phyloP scores from a whole-genome alignment of 2,797 vertebrate species.

The Notolabrus celidotus region DNA sequence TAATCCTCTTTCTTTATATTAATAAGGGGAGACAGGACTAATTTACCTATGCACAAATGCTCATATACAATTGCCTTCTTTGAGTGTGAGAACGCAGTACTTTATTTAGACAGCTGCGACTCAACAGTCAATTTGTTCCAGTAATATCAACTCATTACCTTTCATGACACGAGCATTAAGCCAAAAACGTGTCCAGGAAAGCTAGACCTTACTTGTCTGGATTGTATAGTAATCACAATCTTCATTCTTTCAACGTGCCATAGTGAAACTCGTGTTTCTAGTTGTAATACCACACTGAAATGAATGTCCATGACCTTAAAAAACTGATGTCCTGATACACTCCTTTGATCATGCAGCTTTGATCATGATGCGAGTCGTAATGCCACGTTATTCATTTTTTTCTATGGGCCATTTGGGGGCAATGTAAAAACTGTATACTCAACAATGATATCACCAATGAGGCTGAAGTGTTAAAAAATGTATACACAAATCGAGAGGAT shows the following conservation, averaged over 20 bases:
- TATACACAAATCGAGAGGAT: not conserved
- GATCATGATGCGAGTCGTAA: not conserved
- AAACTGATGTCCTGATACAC: slow-evolving; percentile 19
- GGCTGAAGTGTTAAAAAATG: not conserved
- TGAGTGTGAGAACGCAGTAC: slow-evolving; percentile 13
- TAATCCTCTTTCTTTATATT: slow-evolving; percentile 10
- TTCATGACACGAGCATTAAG: slow-evolving; percentile 18
- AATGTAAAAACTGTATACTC: not conserved
- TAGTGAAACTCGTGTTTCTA: slow-evolving; percentile 28
- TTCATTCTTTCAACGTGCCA: slow-evolving; percentile 44
- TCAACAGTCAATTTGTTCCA: slow-evolving; percentile 47
- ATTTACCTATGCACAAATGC: slow-evolving; percentile 25
- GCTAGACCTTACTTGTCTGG: slow-evolving; percentile 25
- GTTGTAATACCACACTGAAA: slow-evolving; percentile 27
- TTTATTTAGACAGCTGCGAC: slow-evolving; percentile 63
- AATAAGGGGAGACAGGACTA: slow-evolving; percentile 20
- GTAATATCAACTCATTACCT: slow-evolving; percentile 43
- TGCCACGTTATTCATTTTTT: not conserved
- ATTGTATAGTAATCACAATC: slow-evolving; percentile 33
- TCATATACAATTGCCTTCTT: slow-evolving; percentile 14
- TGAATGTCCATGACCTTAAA: slow-evolving; percentile 38
- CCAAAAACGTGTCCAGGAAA: slow-evolving; percentile 35
- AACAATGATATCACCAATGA: not conserved
- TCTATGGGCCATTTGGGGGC: not conserved
- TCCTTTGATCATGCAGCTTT: slow-evolving; percentile 12